Evolutionary conservation across 2,113 vertebrate species (phyloP), one percentile per base, ranked within the genome.

Genomic region (Fregetta grallaria): DNA sequence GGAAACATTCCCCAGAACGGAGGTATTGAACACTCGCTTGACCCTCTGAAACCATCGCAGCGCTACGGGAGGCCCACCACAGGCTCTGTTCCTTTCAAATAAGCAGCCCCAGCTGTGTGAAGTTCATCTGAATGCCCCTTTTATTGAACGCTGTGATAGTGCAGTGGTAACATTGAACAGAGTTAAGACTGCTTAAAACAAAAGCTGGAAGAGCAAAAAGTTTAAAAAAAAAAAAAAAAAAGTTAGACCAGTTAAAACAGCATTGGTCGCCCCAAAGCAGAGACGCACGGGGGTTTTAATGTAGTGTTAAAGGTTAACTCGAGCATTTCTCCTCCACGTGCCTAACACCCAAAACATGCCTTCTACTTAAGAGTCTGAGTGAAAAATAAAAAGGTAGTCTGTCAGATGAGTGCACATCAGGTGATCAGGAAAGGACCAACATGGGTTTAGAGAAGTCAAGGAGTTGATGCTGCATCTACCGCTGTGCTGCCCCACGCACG

Each of bases 161-260:
- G 95, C 96, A 96, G 84, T 94, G 94, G 78, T 88, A 97, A 97
- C 96, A 95, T n/a, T 38, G 78, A 97, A 97, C 96, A 97, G 97
- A 95, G 72, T 94, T 92, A 97, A 97, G 96, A 97, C 93, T 92
- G 95, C 81, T 38, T 92, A 90, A 96, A 97, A 97, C 96, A 95
- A 97, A 95, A 96, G 97, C 97, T 81, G 94, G 88, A 96, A 96
- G 90, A 98, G 97, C 95, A 95, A 78, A 77, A 94, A 96, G 66
- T 94, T 95, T 70, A 20, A 22, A 15, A 38, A 81, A 88, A 87
- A 15, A 38, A 81, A 88, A 87, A 38, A 38, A 74, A 90, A 67
- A 36, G 78, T 97, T 93, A 92, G 94, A 87, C 89, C 96, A 91
- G 83, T 94, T 93, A 81, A 78, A 89, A 75, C 38, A 80, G 82